Evolutionary conservation across 2,888 invertebrate species (phyloP), one percentile per base, ranked within the genome.

Genomic region (Lasioglossum pauxillum): DNA sequence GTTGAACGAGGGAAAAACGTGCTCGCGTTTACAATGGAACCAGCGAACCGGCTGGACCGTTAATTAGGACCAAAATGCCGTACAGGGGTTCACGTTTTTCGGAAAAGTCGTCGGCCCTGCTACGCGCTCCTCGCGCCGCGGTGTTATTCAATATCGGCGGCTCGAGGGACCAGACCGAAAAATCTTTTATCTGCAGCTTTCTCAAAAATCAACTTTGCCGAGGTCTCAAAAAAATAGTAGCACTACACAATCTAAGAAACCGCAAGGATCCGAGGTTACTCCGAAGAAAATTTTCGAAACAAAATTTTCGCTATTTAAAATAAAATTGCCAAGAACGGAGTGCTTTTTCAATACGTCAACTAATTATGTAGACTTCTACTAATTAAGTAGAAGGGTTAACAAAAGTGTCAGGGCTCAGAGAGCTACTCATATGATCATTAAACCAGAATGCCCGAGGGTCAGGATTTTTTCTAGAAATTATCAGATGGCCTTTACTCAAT

Each of bases 1-100:
- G 78, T 78, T 27, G 46, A 80, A 19, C 46, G 46, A 73, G 73
- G 60, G 44, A 75, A 41, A 80, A 80, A 80, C 75, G 46, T 64
- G 74, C 31, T 16, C 60, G 74, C 19, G 79, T 60, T 46, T 31
- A 35, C 35, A 53, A 19, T 44, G 71, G 27, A 76, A 23, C 27
- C 71, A 69, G 53, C 71, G 69, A 76, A 67, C 49, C 80, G 67
- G 64, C 64, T 41, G 53, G 41, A 12, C 44, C 69, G 57, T 77
- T 77, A 80, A 80, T 80, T 80, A 80, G 44, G 38, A 64, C 64
- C 38, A 49, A 64, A 80, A 79, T 35, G 44, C n/a, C 53, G 44
- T 35, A 60, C 35, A 31, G 53, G 16, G 57, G 19, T 23, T 31
- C 49, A 31, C 19, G 73, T 41, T 38, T 27, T 38, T 31, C 69